Base-by-base conservation (phyloP, 2,797 vertebrate genomes). In the Enteromius anoplus region DNA sequence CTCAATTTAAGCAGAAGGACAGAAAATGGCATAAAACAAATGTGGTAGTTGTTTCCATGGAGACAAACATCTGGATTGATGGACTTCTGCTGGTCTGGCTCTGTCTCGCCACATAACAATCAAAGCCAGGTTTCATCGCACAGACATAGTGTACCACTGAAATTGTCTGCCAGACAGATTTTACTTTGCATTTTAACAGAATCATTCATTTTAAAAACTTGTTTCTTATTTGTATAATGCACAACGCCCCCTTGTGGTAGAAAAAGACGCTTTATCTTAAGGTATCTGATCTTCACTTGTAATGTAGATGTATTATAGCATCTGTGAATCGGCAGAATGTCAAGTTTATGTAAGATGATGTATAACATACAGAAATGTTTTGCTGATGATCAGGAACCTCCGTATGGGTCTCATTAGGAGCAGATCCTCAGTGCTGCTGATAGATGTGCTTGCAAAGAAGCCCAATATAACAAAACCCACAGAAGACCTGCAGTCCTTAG, bases 341-440 rank as follows among this genome's bases (percentile, higher is more conserved):
- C 29, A 60, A 5, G 42, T n/a, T 86, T 76, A 47, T 32, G 64
- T 81, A 75, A 81, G 47, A 75, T 64, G 82, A 84, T 81, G 75
- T 84, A 58, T 75, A 72, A 51, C 64, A 26, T 26, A 58, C 34
- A 69, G 23, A 86, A 23, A 78, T 83, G 77, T 60, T 75, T 85
- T 72, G 11, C 32, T 73, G 82, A 75, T 75, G 80, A 78, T 81
- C 76, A 78, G 49, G 49, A 80, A n/a, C 23, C 26, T 82, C 64
- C 87, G 85, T 60, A 53, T 83, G 83, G 87, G 37, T 78, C 69
- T 75, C 47, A 75, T 88, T 86, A 78, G 73, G 19, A 82, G 71
- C 75, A 82, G 75, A 26, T 26, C 26, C 26, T 26, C 26, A 26
- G 26, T 42, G 23, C 49, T 58, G 78, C 49, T 21, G 51, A 29